These are phyloP conservation scores for Arnoldichthys spilopterus DNA, from an alignment of 2,797 vertebrate genomes.

Conservation along the genomic window DNA sequence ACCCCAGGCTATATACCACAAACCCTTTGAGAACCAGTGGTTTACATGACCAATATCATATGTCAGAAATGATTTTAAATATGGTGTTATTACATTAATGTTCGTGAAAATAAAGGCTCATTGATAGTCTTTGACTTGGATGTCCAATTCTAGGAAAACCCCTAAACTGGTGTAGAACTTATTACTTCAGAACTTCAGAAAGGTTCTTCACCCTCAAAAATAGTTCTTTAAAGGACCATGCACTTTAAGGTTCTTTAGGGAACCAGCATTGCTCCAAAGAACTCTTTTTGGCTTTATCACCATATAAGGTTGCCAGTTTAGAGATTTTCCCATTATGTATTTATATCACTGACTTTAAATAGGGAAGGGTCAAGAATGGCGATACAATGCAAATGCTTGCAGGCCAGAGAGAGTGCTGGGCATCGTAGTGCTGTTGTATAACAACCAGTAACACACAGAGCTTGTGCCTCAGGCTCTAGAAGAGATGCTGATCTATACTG, in stretches of 20 bases:
- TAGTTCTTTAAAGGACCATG: not conserved
- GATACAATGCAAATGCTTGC: not conserved
- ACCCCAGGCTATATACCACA: too few relatives aligned
- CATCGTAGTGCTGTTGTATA: not conserved
- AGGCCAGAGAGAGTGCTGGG: conserved; percentile 10
- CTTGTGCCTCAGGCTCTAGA: not conserved
- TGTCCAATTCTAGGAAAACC: not conserved
- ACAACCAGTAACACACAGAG: not conserved
- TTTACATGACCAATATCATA: too few relatives aligned
- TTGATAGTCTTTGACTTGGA: not conserved
- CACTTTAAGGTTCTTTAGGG: not conserved
- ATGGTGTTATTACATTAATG: too few relatives aligned
- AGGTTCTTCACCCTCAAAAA: not conserved
- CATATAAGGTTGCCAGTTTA: too few relatives aligned
- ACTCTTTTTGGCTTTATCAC: too few relatives aligned
- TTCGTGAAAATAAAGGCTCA: too few relatives aligned
- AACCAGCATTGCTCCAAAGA: not conserved
- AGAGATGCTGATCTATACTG: conserved; percentile 52
- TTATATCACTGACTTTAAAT: too few relatives aligned
- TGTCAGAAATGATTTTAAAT: too few relatives aligned
- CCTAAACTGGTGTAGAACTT: too few relatives aligned
- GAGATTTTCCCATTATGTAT: too few relatives aligned
- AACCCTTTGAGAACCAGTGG: too few relatives aligned
- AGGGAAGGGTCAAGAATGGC: not conserved
- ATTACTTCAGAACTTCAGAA: too few relatives aligned